Percentiles rank a stretch among this genome's conserved stretches.
These are phyloP conservation scores for Siphlonurus alternatus DNA, from an alignment of 2,888 invertebrate genomes.

Conservation along the genomic window DNA sequence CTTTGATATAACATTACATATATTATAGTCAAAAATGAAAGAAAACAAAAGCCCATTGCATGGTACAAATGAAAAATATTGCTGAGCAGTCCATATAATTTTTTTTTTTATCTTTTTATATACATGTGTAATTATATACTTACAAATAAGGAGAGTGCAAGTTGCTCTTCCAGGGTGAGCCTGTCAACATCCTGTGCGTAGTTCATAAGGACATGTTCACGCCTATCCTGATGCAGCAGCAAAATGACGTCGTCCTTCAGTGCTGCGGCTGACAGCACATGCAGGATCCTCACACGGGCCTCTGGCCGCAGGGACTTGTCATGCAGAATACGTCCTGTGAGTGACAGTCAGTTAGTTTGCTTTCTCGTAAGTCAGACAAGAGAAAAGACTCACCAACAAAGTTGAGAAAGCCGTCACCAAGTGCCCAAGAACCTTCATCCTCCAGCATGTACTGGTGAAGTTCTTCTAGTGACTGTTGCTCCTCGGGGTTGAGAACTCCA, in stretches of 20 bases:
- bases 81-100: too few relatives aligned
- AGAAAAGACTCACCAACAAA: conserved; percentile 45
- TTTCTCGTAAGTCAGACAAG: not conserved
- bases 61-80: too few relatives aligned
- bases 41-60: too few relatives aligned
- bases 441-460: conserved; percentile 73
- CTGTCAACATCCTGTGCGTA: conserved; percentile 67
- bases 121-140: conserved; percentile 23
- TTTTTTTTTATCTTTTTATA: too few relatives aligned
- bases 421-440: conserved; percentile 83
- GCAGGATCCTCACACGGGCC: conserved; percentile 46
- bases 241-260: conserved; percentile 80
- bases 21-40: too few relatives aligned
- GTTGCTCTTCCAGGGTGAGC: conserved; percentile 55
- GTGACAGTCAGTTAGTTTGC: conserved; percentile 1
- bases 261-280: conserved; percentile 57
- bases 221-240: conserved; percentile 74
- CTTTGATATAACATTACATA: too few relatives aligned
- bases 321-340: conserved; percentile 40
- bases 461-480: conserved; percentile 61
- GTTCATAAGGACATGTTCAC: conserved; percentile 76
- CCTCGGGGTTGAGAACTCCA: conserved; percentile 54
- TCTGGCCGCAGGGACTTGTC: conserved; percentile 39
- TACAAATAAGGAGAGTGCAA: conserved; percentile 63
- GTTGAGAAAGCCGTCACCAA: conserved; percentile 70